Base-by-base conservation (phyloP, 2,113 vertebrate genomes). In the Pandion haliaetus region DNA sequence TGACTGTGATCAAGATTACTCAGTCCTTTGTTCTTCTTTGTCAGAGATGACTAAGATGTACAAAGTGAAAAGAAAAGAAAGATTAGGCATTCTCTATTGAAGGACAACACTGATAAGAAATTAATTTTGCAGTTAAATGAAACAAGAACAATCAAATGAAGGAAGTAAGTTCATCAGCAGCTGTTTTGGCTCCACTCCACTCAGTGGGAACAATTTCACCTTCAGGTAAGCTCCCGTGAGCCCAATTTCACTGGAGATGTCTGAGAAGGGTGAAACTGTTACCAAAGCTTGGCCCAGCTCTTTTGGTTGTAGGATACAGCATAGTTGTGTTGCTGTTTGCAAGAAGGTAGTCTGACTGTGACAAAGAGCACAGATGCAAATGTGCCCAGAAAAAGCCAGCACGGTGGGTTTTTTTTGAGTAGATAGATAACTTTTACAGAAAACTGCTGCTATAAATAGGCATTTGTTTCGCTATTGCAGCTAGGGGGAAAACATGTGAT, bases 281-380 rank as follows among this genome's bases (percentile, higher is more conserved):
- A 54, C n/a, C 21, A 28, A 54, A 92, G 31, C 4, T 70, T 71
- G 50, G 50, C 54, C 23, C n/a, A 52, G 34, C 18, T 63, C 19
- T 77, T 88, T 62, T 63, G 40, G 31, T 49, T 52, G 58, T 85
- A 83, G 20, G 45, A 47, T 63, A 76, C 31, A 55, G 44, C 4
- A 1, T 9, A 70, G 58, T 44, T 84, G 26, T 58, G 32, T 73
- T 95, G n/a, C 66, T 77, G 31, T 95, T 95, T 71, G 90, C 55
- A 82, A 20, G 91, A 91, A 80, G 6, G 20, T 72, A 80, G 49
- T 85, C 73, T 77, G 62, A 76, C 45, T 38, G 5, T 76, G 88
- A 77, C 62, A 95, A 89, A 95, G 57, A 79, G 38, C 45, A 89
- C 91, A 76, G 78, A 90, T 82, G 62, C 95, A 78, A 89, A 93